Evolutionary conservation across 1,140 invertebrate genomes (phyloP), one percentile per base, ranked within the genome.

Genomic region (Cyclina sinensis): DNA sequence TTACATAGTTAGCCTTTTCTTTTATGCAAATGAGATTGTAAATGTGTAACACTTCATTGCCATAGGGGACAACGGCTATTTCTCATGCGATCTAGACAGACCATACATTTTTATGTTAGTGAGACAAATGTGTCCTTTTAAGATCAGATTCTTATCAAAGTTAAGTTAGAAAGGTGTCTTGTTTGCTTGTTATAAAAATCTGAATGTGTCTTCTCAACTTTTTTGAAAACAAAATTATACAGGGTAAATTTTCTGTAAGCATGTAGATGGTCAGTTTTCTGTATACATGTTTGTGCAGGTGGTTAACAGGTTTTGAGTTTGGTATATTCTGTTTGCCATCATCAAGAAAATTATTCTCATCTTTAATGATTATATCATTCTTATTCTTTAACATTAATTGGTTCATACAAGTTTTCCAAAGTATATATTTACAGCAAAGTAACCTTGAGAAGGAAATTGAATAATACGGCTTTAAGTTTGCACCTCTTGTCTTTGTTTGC

Each of bases 21-120:
- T 70, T 35, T 39, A 70, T 70, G 65, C 65, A 70, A 35, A 70
- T 70, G n/a, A 37, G 21, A 70, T 70, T 70, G 65, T 70, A 70
- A 70, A 70, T 14, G 35, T 35, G 65, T 70, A 70, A 70, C 32
- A 70, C 5, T 43, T 37, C 3, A 37, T 70, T 16, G 65, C 65
- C 35, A 18, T 18, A 37, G 65, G 65, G 65, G 65, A 70, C 65
- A 70, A 5, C 18, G 27, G 7, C 7, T 11, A n/a, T 5, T 62
- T 27, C n/a, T 27, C 57, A 9, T 27, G 18, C 21, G 27, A 27
- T 5, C 7, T 62, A 9, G 18, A 62, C 57, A 62, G n/a, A 24
- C 16, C 57, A 27, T 62, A n/a, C 57, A 62, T 62, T 27, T 62
- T 27, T 27, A 27, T 62, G 24, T 24, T 27, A 24, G 24, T 62